These are phyloP conservation scores for Clarias fuscus DNA, from an alignment of 2,797 vertebrate genomes.

Conservation along the genomic window DNA sequence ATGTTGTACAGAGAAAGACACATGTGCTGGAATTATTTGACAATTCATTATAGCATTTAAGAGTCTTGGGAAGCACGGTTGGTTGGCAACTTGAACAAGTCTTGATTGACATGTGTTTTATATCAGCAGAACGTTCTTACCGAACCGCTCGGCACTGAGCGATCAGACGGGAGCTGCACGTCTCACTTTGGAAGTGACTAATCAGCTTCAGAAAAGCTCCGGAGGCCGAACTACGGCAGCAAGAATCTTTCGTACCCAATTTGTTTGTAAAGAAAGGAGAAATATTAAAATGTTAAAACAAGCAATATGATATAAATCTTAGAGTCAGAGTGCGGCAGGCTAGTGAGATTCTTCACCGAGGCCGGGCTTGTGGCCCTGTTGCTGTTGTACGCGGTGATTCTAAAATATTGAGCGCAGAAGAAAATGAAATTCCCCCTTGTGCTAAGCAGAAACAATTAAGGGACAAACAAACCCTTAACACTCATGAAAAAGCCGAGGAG, in stretches of 20 bases:
- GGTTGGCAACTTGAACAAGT: slow-evolving; percentile 38
- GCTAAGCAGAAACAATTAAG: slow-evolving; percentile 42
- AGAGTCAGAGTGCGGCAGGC: slow-evolving; percentile 3
- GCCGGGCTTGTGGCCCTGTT: slow-evolving; percentile 1
- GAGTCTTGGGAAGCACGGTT: slow-evolving; percentile 20
- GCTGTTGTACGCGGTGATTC: background rate
- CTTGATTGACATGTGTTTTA: slow-evolving; percentile 63
- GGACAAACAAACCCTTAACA: slow-evolving; percentile 38
- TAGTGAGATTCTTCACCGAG: slow-evolving; percentile 23
- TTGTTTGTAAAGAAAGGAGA: slow-evolving; percentile 7
- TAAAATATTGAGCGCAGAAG: background rate
- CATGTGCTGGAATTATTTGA: slow-evolving; percentile 43
- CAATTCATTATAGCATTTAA: slow-evolving; percentile 42
- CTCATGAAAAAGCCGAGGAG: slow-evolving; percentile 40
- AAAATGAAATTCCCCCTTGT: slow-evolving; percentile 19
- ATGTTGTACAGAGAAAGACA: slow-evolving; percentile 23
- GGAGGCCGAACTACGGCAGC: slow-evolving; percentile 45
- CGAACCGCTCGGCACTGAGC: background rate
- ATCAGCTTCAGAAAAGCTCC: slow-evolving; percentile 60
- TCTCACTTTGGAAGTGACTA: slow-evolving; percentile 62
- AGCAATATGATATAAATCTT: background rate
- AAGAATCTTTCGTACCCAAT: slow-evolving; percentile 30
- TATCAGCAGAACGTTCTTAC: background rate
- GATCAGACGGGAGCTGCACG: slow-evolving; percentile 26
- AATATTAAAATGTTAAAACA: slow-evolving; percentile 12